These are phyloP conservation scores for Vannuccia rotundouncinata DNA, from an alignment of 2,888 invertebrate genomes.

Conservation along the genomic window DNA sequence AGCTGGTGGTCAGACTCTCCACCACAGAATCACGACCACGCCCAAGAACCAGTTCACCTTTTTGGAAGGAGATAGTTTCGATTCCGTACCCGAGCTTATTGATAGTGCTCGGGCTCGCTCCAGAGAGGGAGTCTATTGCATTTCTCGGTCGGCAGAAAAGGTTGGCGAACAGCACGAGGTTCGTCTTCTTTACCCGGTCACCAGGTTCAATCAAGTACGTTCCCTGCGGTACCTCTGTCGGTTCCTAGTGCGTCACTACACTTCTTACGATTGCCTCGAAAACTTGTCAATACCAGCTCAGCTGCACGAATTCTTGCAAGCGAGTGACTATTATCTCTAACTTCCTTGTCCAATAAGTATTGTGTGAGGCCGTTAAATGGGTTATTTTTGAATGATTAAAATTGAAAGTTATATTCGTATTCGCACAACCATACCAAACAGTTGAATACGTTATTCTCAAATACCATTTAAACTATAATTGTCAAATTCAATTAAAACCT, in stretches of 20 bases:
- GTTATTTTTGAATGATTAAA: neutral
- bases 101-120: slow-evolving; percentile 25
- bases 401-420: no score
- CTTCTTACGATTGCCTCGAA: neutral
- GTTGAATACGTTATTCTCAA: neutral
- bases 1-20: slow-evolving; percentile 32
- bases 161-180: slow-evolving; percentile 18
- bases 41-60: neutral
- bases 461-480: no score
- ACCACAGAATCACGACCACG: slow-evolving; percentile 33
- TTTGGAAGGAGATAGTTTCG: slow-evolving; percentile 8
- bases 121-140: slow-evolving; percentile 18
- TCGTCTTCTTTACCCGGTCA: slow-evolving; percentile 31
- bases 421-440: no score
- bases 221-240: slow-evolving; percentile 34
- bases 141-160: slow-evolving; percentile 30
- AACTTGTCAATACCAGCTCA: neutral
- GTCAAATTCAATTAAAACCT: no score
- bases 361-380: neutral
- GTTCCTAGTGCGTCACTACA: slow-evolving; percentile 30
- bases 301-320: neutral
- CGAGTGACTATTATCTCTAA: neutral
- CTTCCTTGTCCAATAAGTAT: neutral
- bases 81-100: slow-evolving; percentile 29
- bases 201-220: slow-evolving; percentile 22